phyloP scores from a whole-genome alignment of 2,797 vertebrate species.

The Saxicola maurus region DNA sequence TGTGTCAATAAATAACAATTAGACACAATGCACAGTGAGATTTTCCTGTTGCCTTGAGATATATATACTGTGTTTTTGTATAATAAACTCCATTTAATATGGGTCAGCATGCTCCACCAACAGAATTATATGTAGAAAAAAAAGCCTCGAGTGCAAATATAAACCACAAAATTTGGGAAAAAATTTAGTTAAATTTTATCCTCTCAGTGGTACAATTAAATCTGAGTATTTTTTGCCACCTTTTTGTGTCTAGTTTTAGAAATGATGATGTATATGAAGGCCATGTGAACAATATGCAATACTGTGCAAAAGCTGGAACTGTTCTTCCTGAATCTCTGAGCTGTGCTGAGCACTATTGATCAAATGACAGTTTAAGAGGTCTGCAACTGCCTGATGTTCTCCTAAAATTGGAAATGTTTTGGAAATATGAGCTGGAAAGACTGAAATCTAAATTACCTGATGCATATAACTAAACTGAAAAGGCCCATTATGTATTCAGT shows the following conservation, averaged over 20 bases:
- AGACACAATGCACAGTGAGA: background rate
- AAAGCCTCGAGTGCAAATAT: background rate
- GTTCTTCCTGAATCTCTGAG: background rate
- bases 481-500: background rate
- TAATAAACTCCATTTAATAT: background rate
- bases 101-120: background rate
- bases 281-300: background rate
- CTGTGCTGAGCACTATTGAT: background rate
- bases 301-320: background rate
- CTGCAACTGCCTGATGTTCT: background rate
- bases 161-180: background rate
- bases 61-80: background rate
- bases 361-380: background rate
- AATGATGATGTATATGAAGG: background rate
- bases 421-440: background rate
- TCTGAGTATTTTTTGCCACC: background rate
- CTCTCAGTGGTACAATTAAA: background rate
- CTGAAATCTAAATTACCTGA: background rate
- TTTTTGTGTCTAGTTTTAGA: background rate
- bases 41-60: constrained; percentile 16
- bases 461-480: background rate
- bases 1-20: constrained; percentile 31
- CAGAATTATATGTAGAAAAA: background rate
- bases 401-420: background rate
- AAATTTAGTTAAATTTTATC: background rate